Evolutionary conservation across 1,140 invertebrate genomes (phyloP).

Genomic region (Orius insidiosus): DNA sequence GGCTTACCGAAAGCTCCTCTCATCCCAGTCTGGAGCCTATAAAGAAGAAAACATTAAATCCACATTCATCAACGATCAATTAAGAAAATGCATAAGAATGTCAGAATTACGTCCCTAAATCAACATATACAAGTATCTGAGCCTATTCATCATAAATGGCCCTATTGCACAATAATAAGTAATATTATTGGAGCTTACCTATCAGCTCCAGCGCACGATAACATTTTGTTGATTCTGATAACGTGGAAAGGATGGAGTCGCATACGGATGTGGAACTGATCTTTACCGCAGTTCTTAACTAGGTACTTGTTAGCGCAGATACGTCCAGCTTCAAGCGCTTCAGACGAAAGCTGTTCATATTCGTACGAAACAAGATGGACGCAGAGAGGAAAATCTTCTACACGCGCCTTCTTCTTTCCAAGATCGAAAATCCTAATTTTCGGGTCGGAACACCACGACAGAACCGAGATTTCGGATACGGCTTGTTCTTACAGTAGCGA

Average conservation of each 20-base stretch:
- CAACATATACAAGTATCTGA: too few species aligned
- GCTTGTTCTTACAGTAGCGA: constrained; percentile 99
- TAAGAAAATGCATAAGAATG: too few species aligned
- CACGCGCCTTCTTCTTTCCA: constrained; percentile 91
- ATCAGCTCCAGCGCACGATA: constrained; percentile 99
- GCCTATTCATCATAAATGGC: too few species aligned
- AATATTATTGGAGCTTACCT: constrained; percentile 44
- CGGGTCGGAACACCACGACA: constrained; percentile 99
- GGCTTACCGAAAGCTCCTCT: constrained; percentile 98
- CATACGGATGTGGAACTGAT: constrained; percentile 98
- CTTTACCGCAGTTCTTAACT: constrained; percentile 92
- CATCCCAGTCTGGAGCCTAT: constrained; percentile 99
- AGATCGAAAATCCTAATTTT: constrained; percentile 99
- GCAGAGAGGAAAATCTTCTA: constrained; percentile 96
- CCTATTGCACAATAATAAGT: too few species aligned
- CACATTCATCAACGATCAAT: neutral
- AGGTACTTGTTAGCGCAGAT: constrained; percentile 99
- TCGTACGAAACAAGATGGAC: constrained; percentile 98
- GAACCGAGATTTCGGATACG: constrained; percentile 97
- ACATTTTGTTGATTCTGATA: constrained; percentile 99
- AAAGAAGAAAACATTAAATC: constrained; percentile 18
- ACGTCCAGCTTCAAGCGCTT: constrained; percentile 95
- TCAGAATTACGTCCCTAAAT: too few species aligned
- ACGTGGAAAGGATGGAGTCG: constrained; percentile 98
- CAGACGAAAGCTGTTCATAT: constrained; percentile 96